A percentile compares a stretch with the other conserved stretches of the same genome.
Evolutionary conservation across 2,888 invertebrate genomes (phyloP).

Genomic region (Rugalucina vietnamica): DNA sequence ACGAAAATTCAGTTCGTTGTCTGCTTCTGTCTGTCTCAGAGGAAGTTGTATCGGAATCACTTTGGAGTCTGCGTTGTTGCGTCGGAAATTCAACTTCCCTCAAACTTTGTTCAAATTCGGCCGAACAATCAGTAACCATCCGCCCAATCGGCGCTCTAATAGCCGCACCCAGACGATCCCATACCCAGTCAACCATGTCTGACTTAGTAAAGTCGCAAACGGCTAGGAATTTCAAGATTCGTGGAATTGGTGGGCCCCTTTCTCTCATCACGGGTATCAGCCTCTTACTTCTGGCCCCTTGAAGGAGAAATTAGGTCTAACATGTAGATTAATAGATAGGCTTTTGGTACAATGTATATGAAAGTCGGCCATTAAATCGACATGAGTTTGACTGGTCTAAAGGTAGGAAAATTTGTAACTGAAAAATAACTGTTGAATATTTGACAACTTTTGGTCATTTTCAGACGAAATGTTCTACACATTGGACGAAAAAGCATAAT

Average conservation of each 20-base stretch:
- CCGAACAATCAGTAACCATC: slow-evolving; percentile 22
- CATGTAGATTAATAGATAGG: background rate
- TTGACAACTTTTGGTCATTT: no score
- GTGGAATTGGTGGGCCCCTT: slow-evolving; percentile 58
- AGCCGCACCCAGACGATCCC: slow-evolving; percentile 92
- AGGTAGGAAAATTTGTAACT: no score
- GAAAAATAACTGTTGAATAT: no score
- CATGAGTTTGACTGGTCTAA: no score
- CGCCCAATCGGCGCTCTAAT: slow-evolving; percentile 88
- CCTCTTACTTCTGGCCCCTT: slow-evolving; percentile 76
- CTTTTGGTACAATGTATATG: background rate
- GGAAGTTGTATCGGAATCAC: background rate
- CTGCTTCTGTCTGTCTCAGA: no score
- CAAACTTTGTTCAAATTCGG: slow-evolving; percentile 19
- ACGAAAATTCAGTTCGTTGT: background rate
- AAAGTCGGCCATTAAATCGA: background rate
- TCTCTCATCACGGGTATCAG: slow-evolving; percentile 75
- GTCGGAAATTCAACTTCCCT: slow-evolving; percentile 10
- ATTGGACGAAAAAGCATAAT: no score
- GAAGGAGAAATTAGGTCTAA: background rate
- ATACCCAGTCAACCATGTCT: slow-evolving; percentile 85
- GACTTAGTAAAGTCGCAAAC: slow-evolving; percentile 73
- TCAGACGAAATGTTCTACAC: no score
- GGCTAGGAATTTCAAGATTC: slow-evolving; percentile 70
- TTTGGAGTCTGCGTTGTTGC: background rate